These are phyloP conservation scores for Tetramorium parvispinum DNA, from an alignment of 1,140 invertebrate species.

Conservation along the genomic window DNA sequence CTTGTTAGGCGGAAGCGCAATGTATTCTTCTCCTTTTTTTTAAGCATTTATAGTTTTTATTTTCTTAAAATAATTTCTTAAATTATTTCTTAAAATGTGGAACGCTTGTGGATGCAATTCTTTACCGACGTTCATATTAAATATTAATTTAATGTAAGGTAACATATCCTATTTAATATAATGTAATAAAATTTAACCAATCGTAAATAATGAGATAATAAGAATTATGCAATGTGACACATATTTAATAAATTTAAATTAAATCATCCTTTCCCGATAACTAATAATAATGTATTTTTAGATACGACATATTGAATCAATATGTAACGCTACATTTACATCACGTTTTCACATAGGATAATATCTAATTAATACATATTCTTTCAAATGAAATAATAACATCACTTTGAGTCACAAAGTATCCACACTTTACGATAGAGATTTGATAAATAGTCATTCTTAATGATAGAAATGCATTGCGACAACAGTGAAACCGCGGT, in stretches of 20 bases:
- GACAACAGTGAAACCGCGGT: conserved; percentile 35
- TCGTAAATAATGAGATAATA: background rate
- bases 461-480: conserved; percentile 7
- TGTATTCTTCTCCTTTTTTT: background rate
- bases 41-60: background rate
- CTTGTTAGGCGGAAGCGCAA: conserved; percentile 45
- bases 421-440: background rate
- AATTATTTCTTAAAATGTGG: background rate
- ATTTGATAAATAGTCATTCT: conserved; percentile 22
- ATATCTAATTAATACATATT: conserved; percentile 17
- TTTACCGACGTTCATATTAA: background rate
- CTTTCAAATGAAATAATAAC: background rate
- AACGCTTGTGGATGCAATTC: background rate
- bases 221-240: background rate
- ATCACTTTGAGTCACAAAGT: background rate
- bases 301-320: background rate
- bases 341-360: background rate
- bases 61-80: no score
- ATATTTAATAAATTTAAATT: conserved; percentile 14
- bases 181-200: conserved; percentile 11
- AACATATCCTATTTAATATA: background rate
- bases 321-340: background rate
- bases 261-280: background rate
- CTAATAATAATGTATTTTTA: background rate
- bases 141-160: background rate